Evolutionary conservation across 1,140 invertebrate genomes (phyloP).

Genomic region (Rhopalosiphum maidis): DNA sequence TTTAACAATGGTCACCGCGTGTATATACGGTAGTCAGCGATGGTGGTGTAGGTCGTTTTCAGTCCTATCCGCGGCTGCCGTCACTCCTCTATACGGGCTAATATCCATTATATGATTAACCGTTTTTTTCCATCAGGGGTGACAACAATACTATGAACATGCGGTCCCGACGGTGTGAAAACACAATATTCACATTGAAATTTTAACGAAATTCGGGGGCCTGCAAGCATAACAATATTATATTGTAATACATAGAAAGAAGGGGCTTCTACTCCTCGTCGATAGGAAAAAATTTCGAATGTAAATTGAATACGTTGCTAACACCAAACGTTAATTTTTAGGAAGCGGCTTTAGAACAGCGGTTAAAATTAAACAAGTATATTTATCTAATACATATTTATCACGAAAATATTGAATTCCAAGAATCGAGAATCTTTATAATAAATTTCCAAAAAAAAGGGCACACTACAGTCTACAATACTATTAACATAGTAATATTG

Average conservation of each 20-base stretch:
- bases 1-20: slow-evolving; percentile 50
- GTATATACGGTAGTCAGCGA: neutral
- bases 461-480: neutral
- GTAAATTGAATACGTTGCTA: neutral
- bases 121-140: slow-evolving; percentile 45
- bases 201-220: slow-evolving; percentile 40
- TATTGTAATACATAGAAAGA: neutral
- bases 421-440: neutral
- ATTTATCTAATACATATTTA: neutral
- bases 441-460: neutral
- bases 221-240: neutral
- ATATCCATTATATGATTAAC: slow-evolving; percentile 47
- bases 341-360: neutral
- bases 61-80: neutral
- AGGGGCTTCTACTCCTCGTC: neutral
- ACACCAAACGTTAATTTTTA: neutral
- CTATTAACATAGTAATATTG: neutral
- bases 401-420: neutral
- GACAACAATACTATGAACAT: slow-evolving; percentile 27
- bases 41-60: slow-evolving; percentile 22
- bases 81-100: neutral
- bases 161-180: neutral
- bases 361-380: neutral
- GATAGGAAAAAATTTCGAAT: neutral
- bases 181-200: neutral